Evolutionary conservation across 1,140 invertebrate genomes (phyloP), one percentile per base, ranked within the genome.

Genomic region (Ladona fulva): DNA sequence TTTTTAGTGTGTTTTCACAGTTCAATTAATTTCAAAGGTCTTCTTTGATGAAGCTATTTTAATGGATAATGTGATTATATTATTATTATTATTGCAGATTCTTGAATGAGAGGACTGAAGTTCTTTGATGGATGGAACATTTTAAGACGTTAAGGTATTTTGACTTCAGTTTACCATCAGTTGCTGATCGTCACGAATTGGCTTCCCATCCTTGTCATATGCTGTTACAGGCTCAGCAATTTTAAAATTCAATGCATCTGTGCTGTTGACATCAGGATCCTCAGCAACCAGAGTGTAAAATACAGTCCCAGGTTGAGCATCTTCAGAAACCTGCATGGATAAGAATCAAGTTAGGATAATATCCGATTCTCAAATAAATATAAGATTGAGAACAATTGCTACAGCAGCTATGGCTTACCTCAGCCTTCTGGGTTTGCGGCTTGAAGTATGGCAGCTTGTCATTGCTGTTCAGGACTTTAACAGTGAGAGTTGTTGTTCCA

Each of bases 391-490:
- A 37, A 37, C 29, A 37, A n/a, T n/a, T n/a, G n/a, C 8, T 5
- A 37, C 29, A 37, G 1, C 29, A 5, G 29, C 29, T 5, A 37
- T 37, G 8, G 8, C 29, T 8, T 83, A 95, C 92, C 83, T 94
- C 92, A 0, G 93, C 92, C 80, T 93, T 88, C 83, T 96, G 95
- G 1, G 91, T 92, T 59, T 89, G 84, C 0, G 95, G 95, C 1
- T 89, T 89, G 83, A 98, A 97, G 82, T 91, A 91, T 0, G 96
- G 96, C 79, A 91, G 88, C 84, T 96, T 97, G 82, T 97, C 93
- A 83, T 98, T 98, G 37, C 91, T 94, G 83, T 96, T 95, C 25
- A 92, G 88, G 0, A 97, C 89, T 80, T 89, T 91, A 1, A 97
- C 89, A 74, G 90, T 91, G 0, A 97, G 81, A 0, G 91, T 92